Percentiles rank a stretch among this genome's conserved stretches.
phyloP scores from a whole-genome alignment of 2,113 vertebrate species.

The Tautogolabrus adspersus region DNA sequence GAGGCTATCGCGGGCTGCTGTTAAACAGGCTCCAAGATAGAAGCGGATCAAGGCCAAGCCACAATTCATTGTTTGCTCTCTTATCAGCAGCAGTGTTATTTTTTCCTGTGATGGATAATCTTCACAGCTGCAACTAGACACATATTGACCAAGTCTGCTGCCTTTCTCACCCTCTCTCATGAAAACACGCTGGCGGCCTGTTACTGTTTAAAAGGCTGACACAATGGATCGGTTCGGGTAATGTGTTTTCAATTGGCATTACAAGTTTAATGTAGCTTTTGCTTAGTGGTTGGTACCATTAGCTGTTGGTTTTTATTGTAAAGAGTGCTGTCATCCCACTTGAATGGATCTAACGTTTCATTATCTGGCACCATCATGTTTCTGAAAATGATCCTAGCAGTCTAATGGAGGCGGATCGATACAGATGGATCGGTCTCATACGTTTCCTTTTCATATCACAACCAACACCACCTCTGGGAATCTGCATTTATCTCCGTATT shows the following conservation, averaged over 20 bases:
- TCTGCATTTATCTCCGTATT: slow-evolving; percentile 54
- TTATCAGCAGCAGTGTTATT: slow-evolving; percentile 43
- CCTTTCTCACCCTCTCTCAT: slow-evolving; percentile 51
- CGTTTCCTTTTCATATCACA: slow-evolving; percentile 76
- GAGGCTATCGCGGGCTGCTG: slow-evolving; percentile 28
- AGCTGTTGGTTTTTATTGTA: slow-evolving; percentile 48
- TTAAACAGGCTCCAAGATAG: slow-evolving; percentile 17
- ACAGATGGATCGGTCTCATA: slow-evolving; percentile 56
- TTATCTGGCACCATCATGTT: slow-evolving; percentile 49
- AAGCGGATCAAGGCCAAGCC: slow-evolving; percentile 35
- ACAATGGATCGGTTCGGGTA: slow-evolving; percentile 16
- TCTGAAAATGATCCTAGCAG: slow-evolving; percentile 72
- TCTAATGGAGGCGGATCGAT: slow-evolving; percentile 78
- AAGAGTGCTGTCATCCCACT: slow-evolving; percentile 31
- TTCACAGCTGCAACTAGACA: slow-evolving; percentile 44
- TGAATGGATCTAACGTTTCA: slow-evolving; percentile 59
- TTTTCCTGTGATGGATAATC: slow-evolving; percentile 25
- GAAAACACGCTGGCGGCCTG: slow-evolving; percentile 2
- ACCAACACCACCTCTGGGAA: slow-evolving; percentile 71
- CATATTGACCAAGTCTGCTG: slow-evolving; percentile 65
- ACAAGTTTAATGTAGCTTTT: slow-evolving; percentile 37
- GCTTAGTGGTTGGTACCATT: slow-evolving; percentile 42
- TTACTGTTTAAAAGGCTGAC: slow-evolving; percentile 26
- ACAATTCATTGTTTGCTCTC: slow-evolving; percentile 35
- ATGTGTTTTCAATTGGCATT: slow-evolving; percentile 48